These are phyloP conservation scores for Todiramphus saurophagus DNA, from an alignment of 2,113 vertebrate genomes.

Conservation along the genomic window DNA sequence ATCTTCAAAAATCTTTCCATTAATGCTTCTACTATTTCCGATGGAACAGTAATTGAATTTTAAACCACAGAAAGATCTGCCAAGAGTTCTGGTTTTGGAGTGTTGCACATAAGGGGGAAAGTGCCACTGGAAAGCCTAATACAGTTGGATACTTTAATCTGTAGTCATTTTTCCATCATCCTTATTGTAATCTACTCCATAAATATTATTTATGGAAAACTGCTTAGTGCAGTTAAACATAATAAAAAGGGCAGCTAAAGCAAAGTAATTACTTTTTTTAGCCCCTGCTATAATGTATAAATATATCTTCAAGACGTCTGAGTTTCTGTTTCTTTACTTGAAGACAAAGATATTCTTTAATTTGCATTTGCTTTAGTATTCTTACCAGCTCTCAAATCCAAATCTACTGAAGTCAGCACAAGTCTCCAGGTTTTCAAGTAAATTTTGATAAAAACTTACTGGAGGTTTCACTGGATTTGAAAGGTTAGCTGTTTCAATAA, in stretches of 20 bases:
- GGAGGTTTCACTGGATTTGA: not conserved
- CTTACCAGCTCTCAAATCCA: not conserved
- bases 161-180: not conserved
- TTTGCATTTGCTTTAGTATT: not conserved
- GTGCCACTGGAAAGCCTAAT: not conserved
- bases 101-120: not conserved
- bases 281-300: not conserved
- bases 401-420: not conserved
- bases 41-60: not conserved
- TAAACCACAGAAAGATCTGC: conserved; percentile 9
- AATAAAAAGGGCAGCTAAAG: not conserved
- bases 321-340: not conserved
- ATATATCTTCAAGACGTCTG: not conserved
- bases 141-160: not conserved
- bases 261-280: not conserved
- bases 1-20: not conserved
- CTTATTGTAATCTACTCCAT: not conserved
- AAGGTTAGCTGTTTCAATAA: not conserved
- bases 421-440: not conserved
- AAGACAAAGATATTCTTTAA: not conserved
- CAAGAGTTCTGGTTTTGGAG: not conserved
- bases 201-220: not conserved
- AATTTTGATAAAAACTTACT: not conserved
- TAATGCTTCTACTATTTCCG: not conserved
- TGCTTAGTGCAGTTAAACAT: not conserved